Evolutionary conservation across 1,140 invertebrate genomes (phyloP).

Genomic region (Caenorhabditis briggsae): DNA sequence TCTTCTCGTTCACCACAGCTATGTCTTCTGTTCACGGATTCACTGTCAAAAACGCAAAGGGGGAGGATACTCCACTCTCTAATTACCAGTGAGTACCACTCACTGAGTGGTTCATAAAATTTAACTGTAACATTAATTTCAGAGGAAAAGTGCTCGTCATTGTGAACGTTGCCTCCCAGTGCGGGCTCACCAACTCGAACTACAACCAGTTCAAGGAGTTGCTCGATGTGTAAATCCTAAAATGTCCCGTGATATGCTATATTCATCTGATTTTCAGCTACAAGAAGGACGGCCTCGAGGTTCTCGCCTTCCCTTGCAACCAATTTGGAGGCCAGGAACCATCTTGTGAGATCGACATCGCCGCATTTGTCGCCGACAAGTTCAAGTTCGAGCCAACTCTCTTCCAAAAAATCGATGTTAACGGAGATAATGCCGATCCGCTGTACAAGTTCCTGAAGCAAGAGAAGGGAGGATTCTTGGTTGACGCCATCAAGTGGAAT

Average conservation of each 20-base stretch:
- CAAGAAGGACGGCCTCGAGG: conserved; percentile 70
- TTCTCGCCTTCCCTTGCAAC: conserved; percentile 75
- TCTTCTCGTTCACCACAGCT: conserved; percentile 32
- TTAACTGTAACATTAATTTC: conserved; percentile 8
- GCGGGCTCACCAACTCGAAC: conserved; percentile 71
- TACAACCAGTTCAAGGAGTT: conserved; percentile 73
- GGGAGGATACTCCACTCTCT: conserved; percentile 30
- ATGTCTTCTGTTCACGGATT: conserved; percentile 31
- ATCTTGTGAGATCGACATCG: conserved; percentile 72
- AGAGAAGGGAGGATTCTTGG: conserved; percentile 37
- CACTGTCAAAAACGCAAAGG: conserved; percentile 39
- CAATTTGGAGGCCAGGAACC: conserved; percentile 74
- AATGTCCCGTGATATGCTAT: not conserved
- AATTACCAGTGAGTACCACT: too few relatives aligned
- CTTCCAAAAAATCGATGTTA: conserved; percentile 73
- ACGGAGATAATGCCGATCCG: conserved; percentile 66
- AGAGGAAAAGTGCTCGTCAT: conserved; percentile 71
- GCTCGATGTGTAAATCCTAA: not conserved
- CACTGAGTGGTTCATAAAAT: too few relatives aligned
- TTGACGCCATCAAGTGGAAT: conserved; percentile 43
- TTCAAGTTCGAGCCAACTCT: conserved; percentile 76
- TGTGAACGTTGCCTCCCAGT: conserved; percentile 71
- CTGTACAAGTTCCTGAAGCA: conserved; percentile 47
- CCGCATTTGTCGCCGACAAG: conserved; percentile 78
- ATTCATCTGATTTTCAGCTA: conserved; percentile 58